phyloP scores from a whole-genome alignment of 2,113 vertebrate genomes.

The Cebidichthys violaceus region DNA sequence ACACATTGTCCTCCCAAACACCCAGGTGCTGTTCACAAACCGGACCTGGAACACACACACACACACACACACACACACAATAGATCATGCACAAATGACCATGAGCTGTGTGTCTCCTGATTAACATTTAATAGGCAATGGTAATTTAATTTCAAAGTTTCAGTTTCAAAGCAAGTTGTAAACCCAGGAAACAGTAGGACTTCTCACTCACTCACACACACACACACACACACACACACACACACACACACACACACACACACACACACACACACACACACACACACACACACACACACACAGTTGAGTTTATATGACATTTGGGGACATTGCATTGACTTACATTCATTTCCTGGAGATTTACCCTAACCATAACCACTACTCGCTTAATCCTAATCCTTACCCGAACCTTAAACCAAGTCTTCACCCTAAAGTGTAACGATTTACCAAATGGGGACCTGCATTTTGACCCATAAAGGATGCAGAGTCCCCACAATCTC shows the following conservation, averaged over 20 bases:
- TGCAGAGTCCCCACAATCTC: no score
- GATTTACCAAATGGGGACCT: no score
- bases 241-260: not conserved
- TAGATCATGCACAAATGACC: not conserved
- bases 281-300: constrained; percentile 1
- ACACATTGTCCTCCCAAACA: constrained; percentile 94
- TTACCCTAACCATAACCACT: no score
- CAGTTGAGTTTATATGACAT: not conserved
- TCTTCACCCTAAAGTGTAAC: no score
- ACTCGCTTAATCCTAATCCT: not conserved
- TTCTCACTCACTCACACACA: not conserved
- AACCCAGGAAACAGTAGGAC: no score
- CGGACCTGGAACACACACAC: constrained; percentile 83
- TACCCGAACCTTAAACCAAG: not conserved
- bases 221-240: not conserved
- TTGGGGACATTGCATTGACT: not conserved
- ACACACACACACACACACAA: constrained; percentile 13
- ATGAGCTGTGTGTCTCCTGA: not conserved
- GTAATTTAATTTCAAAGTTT: not conserved
- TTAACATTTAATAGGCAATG: not conserved
- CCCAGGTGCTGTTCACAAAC: constrained; percentile 95
- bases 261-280: not conserved
- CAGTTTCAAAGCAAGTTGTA: not conserved
- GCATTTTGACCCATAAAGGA: no score
- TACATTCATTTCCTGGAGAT: no score